Conservation (phyloP, 2,797 vertebrate species). For the Margarornis squamiger region DNA sequence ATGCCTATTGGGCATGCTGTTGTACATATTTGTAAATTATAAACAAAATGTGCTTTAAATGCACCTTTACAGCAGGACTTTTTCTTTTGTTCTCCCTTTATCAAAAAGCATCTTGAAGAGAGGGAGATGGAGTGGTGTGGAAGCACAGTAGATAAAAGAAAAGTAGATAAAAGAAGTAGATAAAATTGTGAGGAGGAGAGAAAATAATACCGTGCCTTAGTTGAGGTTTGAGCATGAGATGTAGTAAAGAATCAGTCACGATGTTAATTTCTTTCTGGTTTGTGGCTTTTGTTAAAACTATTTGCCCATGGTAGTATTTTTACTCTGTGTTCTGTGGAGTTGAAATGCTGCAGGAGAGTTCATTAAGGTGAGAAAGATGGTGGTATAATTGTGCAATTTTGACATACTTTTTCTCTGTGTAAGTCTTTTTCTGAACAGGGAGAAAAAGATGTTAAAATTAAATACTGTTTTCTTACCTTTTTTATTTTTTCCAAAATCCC, state of each 20-base stretch:
- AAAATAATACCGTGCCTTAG: background rate
- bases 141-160: background rate
- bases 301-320: background rate
- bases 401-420: background rate
- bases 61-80: background rate
- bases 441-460: background rate
- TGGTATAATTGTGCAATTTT: background rate
- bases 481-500: background rate
- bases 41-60: background rate
- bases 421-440: background rate
- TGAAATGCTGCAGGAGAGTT: background rate
- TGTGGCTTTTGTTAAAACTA: background rate
- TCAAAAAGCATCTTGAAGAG: background rate
- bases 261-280: background rate
- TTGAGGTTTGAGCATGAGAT: background rate
- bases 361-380: background rate
- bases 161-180: no score
- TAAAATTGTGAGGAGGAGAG: background rate
- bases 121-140: background rate
- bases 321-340: background rate
- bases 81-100: background rate
- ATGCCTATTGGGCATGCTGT: background rate
- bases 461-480: background rate
- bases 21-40: background rate
- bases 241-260: background rate